Base-by-base conservation (phyloP, 2,888 invertebrate genomes). In the Drosophila atroscutellata region DNA sequence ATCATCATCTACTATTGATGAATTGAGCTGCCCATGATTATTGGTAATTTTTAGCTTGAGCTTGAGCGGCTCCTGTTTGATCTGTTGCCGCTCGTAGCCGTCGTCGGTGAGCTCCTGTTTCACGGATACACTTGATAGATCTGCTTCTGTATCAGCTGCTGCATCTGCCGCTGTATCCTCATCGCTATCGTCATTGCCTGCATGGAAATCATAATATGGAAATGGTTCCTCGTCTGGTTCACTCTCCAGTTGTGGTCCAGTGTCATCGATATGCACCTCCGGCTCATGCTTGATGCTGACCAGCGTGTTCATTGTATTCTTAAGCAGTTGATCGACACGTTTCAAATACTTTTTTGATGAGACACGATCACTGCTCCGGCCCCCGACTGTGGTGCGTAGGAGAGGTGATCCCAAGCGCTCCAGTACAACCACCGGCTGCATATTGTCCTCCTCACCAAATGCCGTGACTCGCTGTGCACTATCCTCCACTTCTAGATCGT, bases 1-100 rank as follows among this genome's bases (percentile, higher is more conserved):
- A 20, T 90, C 82, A 18, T 90, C 90, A 58, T 91, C 91, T 0
- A 93, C 85, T 24, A 93, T 81, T 5, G 92, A 91, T 2, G 93
- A 92, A 79, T 93, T 93, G 0, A 93, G 78, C 61, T 90, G 92
- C 0, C 93, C 93, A 68, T 93, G 92, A 60, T 92, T 92, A 52
- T 92, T 93, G 54, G 91, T 92, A n/a, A 93, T 93, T 79, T 92
- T 93, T 0, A 93, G 69, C 65, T 92, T 92, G 2, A 93, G 80
- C 51, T 90, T 89, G 1, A 87, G 76, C 0, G 89, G 79, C 55
- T 87, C 89, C 24, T 79, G 73, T 45, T 82, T 82, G 15, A 82
- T 49, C 28, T 56, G 68, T 13, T 68, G 57, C 20, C 58, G 62
- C 9, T 72, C 76, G 7, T 68, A 75, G 15, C 66, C 49, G 11